Base-by-base conservation (phyloP, 2,888 invertebrate genomes). In the Esperia sulphurella region DNA sequence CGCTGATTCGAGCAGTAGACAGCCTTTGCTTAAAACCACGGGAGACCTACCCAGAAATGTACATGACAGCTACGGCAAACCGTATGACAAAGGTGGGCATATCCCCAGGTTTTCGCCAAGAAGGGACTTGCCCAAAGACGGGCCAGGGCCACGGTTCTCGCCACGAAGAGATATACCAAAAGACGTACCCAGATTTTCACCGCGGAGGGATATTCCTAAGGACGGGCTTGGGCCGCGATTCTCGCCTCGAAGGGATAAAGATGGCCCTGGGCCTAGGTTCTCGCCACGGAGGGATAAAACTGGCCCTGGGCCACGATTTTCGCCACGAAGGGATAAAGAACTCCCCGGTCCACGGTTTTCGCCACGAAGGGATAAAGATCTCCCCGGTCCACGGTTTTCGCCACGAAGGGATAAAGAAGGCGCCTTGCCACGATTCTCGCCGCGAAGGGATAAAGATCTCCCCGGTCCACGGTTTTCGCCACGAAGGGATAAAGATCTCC, bases 1-100 rank as follows among this genome's bases (percentile, higher is more conserved):
- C 44, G 49, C 55, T 0, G 58, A 54, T 5, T 3, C 45, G 0
- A 66, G 68, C 10, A 58, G 57, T 33, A 54, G 61, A 9, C 55
- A 55, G 5, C 46, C 53, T 21, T 33, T 44, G 39, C 9, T 14
- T 8, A 49, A 38, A 33, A n/a, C 30, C 8, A 4, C 10, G 1
- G 10, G 1, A 3, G 44, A 48, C 1, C n/a, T 33, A 13, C 33
- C 31, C 3, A n/a, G 41, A 8, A 44, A 41, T 14, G 9, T 28
- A 7, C 14, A 47, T 13, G 21, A 21, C 21, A 21, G 40, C 12
- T 55, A 55, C 33, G 7, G 8, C 35, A 52, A 54, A 40, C 50
- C 52, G n/a, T 60, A 58, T 14, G 54, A 54, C 8, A 57, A 57
- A 30, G 28, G n/a, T 29, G 43, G 33, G 2, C 35, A 40, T 10